Conservation (phyloP, 1,140 invertebrate species). For the Rhopalosiphum padi region DNA sequence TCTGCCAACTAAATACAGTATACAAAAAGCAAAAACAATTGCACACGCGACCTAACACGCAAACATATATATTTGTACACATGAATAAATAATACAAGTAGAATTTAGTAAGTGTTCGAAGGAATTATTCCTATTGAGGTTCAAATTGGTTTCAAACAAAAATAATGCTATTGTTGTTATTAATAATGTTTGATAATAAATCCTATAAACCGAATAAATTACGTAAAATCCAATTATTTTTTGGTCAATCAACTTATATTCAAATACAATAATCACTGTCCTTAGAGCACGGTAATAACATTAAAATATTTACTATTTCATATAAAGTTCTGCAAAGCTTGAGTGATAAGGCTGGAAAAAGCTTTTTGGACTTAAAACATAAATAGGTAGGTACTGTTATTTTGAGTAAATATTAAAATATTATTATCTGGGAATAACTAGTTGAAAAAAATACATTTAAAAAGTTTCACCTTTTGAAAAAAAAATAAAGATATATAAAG, state of each 20-base stretch:
- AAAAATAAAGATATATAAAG: constrained; percentile 9
- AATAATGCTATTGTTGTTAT: not conserved
- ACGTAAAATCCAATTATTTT: too few relatives aligned
- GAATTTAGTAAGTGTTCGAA: not conserved
- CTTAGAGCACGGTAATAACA: not conserved
- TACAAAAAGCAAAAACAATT: not conserved
- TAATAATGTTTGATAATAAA: not conserved
- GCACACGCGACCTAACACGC: not conserved
- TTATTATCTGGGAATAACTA: not conserved
- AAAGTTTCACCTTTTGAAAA: not conserved
- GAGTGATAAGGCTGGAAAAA: not conserved
- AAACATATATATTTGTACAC: not conserved
- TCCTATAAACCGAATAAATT: not conserved
- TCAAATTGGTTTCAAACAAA: not conserved
- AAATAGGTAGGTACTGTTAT: not conserved
- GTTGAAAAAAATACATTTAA: not conserved
- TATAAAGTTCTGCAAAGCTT: not conserved
- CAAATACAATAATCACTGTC: not conserved
- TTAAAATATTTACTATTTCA: not conserved
- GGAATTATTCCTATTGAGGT: not conserved
- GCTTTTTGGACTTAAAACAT: not conserved
- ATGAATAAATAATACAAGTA: not conserved
- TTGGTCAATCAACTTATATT: not conserved
- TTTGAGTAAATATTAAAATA: constrained; percentile 36
- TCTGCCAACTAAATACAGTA: not conserved